Evolutionary conservation across 2,888 invertebrate species (phyloP), one percentile per base, ranked within the genome.

Genomic region (Argynnis bischoffii): DNA sequence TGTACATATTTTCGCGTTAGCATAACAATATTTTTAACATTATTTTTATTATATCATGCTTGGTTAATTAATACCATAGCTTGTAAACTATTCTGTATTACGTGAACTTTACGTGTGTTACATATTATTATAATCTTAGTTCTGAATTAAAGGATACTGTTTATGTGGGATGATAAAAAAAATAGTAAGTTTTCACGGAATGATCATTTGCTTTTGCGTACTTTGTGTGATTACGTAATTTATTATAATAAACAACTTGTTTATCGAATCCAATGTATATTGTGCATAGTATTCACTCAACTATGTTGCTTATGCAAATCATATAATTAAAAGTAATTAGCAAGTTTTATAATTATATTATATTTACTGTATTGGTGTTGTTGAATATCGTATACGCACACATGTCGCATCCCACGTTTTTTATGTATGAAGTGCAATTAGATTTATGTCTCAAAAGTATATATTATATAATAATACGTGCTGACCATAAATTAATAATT

Each of bases 401-500:
- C 31, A 48, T 41, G 54, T 60, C 54, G 18, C 48, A 31, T 55
- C 14, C 54, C 31, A 59, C 66, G 51, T 47, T 48, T 54, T 48
- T 55, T 59, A 41, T 54, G 54, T 60, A 59, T 15, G 18, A 48
- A 26, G 31, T 31, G 46, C 59, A 55, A 15, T 46, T 15, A 21
- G 16, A 14, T 60, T 13, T 60, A 48, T 21, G 48, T 48, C 31
- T 48, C 14, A 50, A 50, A 15, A 3, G 11, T 59, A n/a, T 13
- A n/a, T 31, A 59, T n/a, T n/a, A n/a, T n/a, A n/a, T n/a, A n/a
- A n/a, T 4, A 31, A 3, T 16, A 48, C n/a, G 60, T 70, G 70
- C 65, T 65, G 70, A 70, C 65, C 60, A 69, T 68, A 54, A 51
- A 66, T 41, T 57, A 57, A 61, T 71, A 63, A 66, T 67, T 67